These are phyloP conservation scores for Drosophila gunungcola DNA, from an alignment of 1,140 invertebrate species.

Conservation along the genomic window DNA sequence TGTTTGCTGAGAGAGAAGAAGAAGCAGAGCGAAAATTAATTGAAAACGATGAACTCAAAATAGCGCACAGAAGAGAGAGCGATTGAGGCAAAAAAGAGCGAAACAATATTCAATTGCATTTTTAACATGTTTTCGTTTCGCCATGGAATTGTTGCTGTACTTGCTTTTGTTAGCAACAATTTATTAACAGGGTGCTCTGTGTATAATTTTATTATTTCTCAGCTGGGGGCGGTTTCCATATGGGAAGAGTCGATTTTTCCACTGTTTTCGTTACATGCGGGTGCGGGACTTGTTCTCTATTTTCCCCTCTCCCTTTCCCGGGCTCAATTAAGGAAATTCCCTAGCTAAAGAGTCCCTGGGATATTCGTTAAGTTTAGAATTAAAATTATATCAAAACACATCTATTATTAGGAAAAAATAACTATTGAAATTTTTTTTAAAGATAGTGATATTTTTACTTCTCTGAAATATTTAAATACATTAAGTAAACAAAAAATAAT, in stretches of 20 bases:
- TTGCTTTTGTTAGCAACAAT: constrained; percentile 43
- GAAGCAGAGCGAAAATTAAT: constrained; percentile 62
- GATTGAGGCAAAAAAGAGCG: constrained; percentile 11
- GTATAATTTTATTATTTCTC: neutral
- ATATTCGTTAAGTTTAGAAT: neutral
- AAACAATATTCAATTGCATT: constrained; percentile 67
- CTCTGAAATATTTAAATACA: too few species aligned
- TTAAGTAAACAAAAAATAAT: too few species aligned
- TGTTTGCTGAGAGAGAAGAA: constrained; percentile 27
- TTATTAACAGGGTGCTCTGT: constrained; percentile 17
- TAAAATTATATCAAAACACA: too few species aligned
- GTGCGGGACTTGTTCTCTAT: neutral
- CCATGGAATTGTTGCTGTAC: constrained; percentile 41
- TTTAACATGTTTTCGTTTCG: constrained; percentile 69
- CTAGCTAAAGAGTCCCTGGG: neutral
- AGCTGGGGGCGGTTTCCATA: constrained; percentile 37
- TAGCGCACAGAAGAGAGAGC: constrained; percentile 58
- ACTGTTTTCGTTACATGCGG: constrained; percentile 21
- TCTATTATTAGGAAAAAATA: too few species aligned
- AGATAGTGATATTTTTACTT: too few species aligned
- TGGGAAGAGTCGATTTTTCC: constrained; percentile 12
- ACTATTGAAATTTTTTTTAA: too few species aligned
- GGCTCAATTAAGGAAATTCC: constrained; percentile 22
- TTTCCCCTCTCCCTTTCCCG: neutral
- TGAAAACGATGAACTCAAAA: constrained; percentile 82